Base-by-base conservation (phyloP, 2,888 invertebrate genomes). In the Axea sp. region DNA sequence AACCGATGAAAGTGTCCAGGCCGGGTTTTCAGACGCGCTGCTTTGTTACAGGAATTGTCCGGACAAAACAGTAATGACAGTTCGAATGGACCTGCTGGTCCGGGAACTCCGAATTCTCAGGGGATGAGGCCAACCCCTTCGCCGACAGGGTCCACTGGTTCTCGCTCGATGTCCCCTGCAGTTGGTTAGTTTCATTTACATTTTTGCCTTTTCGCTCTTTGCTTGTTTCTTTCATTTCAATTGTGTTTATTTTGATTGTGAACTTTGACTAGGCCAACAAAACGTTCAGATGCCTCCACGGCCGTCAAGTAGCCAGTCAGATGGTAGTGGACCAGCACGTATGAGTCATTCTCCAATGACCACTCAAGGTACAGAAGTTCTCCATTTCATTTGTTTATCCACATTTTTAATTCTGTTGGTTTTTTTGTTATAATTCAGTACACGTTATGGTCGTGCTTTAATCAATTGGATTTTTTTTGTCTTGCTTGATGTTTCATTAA, bases 101-200 rank as follows among this genome's bases (percentile, higher is more conserved):
- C 92, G 79, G 91, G 91, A 78, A 91, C 91, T 64, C 92, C 93
- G 80, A 93, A 92, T 89, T 92, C 92, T 78, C 92, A 92, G 89
- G 92, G 92, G 88, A 92, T 96, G 94, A 93, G 96, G 89, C 96
- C 96, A 81, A 96, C 95, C 87, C 96, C 96, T 82, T 96, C 96
- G 86, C 96, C 96, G 84, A 96, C 96, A 86, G 96, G 96, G 88
- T 96, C 95, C 84, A 95, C 95, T 86, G 95, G 96, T 88, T 97
- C 97, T 84, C 93, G 97, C 90, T 97, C 97, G 89, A 97, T 97
- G 95, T 97, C 98, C 89, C 97, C 98, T 86, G 97, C 97, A 90
- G 96, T 96, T 89, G 96, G 96, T 96, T 88, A 91, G 95, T 92
- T 77, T 55, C 11, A 14, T 35, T 17, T 28, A 53, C n/a, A n/a